Percentiles rank a stretch among this genome's conserved stretches.
These are phyloP conservation scores for Drosophila austrosaltans DNA, from an alignment of 2,888 invertebrate genomes.

Conservation along the genomic window DNA sequence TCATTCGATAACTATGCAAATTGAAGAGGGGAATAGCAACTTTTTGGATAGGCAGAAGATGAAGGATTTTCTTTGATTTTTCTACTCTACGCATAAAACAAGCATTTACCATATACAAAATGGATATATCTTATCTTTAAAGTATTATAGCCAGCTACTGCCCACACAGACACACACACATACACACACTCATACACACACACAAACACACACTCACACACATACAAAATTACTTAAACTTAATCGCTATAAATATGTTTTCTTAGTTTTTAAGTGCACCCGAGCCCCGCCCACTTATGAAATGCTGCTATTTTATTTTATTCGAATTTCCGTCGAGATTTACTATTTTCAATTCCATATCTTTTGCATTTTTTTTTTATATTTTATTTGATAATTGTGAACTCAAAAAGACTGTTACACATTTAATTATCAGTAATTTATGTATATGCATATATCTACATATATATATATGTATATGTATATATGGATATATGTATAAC, in stretches of 20 bases:
- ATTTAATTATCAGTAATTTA: conserved; percentile 76
- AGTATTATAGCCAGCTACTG: conserved; percentile 77
- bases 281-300: conserved; percentile 35
- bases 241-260: conserved; percentile 38
- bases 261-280: conserved; percentile 42
- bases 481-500: conserved; percentile 27
- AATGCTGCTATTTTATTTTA: conserved; percentile 18
- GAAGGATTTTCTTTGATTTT: conserved; percentile 28
- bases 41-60: conserved; percentile 29
- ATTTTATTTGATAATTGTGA: conserved; percentile 72
- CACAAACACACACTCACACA: conserved; percentile 32
- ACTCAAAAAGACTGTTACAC: conserved; percentile 83
- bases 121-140: conserved; percentile 63
- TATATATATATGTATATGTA: conserved; percentile 28
- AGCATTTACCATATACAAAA: conserved; percentile 68
- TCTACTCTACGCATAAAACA: conserved; percentile 66
- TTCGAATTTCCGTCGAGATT: conserved; percentile 15
- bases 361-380: conserved; percentile 28
- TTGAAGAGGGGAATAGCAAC: conserved; percentile 84
- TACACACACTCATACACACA: conserved; percentile 33
- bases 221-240: conserved; percentile 31
- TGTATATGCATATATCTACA: conserved; percentile 32
- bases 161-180: conserved; percentile 52
- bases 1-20: conserved; percentile 98
- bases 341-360: conserved; percentile 12